phyloP scores from a whole-genome alignment of 2,888 invertebrate genomes.

The Isotomurus palustris region DNA sequence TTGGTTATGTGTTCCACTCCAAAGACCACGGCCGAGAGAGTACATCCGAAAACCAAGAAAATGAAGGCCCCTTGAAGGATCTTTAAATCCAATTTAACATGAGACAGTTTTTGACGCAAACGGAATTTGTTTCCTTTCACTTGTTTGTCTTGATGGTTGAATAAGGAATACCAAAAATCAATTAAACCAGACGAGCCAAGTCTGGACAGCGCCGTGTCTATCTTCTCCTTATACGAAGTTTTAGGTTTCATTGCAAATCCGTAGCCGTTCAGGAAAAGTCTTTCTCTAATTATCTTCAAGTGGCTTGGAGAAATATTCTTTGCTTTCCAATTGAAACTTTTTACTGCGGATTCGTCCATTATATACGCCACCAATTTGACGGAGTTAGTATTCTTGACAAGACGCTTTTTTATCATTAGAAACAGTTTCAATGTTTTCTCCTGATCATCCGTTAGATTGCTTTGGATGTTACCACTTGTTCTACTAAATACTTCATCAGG shows the following conservation, averaged over 20 bases:
- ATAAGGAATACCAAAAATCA: slow-evolving; percentile 29
- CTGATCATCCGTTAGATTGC: slow-evolving; percentile 7
- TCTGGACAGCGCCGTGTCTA: slow-evolving; percentile 32
- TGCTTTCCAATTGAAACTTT: slow-evolving; percentile 30
- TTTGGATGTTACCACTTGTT: neutral
- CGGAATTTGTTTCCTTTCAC: slow-evolving; percentile 23
- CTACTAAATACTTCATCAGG: slow-evolving; percentile 4
- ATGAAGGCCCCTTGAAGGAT: slow-evolving; percentile 41
- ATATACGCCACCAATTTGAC: slow-evolving; percentile 27
- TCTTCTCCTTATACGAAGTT: slow-evolving; percentile 33
- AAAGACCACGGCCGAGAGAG: slow-evolving; percentile 21
- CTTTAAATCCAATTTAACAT: slow-evolving; percentile 36
- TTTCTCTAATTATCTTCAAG: slow-evolving; percentile 35
- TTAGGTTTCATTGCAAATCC: slow-evolving; percentile 29
- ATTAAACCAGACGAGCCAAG: slow-evolving; percentile 32
- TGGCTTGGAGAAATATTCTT: slow-evolving; percentile 28
- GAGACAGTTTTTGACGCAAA: slow-evolving; percentile 35
- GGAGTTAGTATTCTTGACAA: slow-evolving; percentile 3
- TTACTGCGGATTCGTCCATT: slow-evolving; percentile 36
- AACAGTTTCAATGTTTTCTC: slow-evolving; percentile 24
- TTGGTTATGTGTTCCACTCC: slow-evolving; percentile 28
- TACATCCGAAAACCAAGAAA: slow-evolving; percentile 36
- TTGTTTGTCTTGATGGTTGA: slow-evolving; percentile 26
- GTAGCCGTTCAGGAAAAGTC: slow-evolving; percentile 36
- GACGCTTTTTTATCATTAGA: slow-evolving; percentile 24